Evolutionary conservation across 2,888 invertebrate genomes (phyloP).

Genomic region (Trilocha varians): DNA sequence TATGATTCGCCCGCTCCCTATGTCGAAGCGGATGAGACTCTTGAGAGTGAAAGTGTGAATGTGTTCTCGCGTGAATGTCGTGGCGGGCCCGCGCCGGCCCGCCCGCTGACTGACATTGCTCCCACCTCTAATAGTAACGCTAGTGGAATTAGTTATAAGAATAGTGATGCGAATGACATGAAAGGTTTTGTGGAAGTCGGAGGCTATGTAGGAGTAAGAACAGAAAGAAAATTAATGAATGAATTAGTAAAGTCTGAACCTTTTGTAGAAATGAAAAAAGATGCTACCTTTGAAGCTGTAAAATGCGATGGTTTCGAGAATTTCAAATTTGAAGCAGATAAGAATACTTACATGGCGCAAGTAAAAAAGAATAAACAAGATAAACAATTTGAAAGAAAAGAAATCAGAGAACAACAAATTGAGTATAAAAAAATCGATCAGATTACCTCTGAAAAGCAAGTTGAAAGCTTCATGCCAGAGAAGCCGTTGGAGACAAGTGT

Average conservation of each 20-base stretch:
- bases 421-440: too few relatives aligned
- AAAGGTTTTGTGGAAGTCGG: constrained; percentile 11
- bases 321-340: not conserved
- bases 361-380: not conserved
- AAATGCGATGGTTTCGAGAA: not conserved
- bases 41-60: not conserved
- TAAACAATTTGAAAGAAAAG: constrained; percentile 1
- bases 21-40: not conserved
- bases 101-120: constrained; percentile 46
- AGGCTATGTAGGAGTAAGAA: not conserved
- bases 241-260: not conserved
- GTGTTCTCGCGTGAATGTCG: not conserved
- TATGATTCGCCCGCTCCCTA: not conserved
- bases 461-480: too few relatives aligned
- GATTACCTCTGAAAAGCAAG: too few relatives aligned
- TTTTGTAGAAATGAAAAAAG: not conserved
- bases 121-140: constrained; percentile 50
- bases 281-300: constrained; percentile 1
- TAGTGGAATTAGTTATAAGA: constrained; percentile 41
- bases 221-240: not conserved
- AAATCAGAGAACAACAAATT: too few relatives aligned
- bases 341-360: not conserved
- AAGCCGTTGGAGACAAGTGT: too few relatives aligned
- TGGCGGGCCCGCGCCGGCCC: constrained; percentile 25
- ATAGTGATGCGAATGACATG: constrained; percentile 20